Evolutionary conservation across 2,888 invertebrate species (phyloP), one percentile per base, ranked within the genome.

Genomic region (Lamproptera curius): DNA sequence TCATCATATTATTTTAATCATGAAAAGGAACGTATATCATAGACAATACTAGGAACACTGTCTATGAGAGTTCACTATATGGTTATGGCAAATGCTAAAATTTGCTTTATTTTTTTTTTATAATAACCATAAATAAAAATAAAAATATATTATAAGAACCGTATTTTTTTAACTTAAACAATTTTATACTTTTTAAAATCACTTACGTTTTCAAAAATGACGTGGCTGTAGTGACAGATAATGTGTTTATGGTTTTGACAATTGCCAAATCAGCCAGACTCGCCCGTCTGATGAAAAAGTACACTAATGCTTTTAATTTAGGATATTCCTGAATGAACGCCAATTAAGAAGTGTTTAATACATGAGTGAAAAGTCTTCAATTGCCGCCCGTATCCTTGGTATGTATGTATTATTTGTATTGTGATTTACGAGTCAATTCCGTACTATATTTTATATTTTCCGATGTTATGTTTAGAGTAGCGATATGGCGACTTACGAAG

Each of bases 401-500:
- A 67, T 33, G 80, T 76, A 50, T 48, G n/a, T 13, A 6, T 26
- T 6, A 2, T 13, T 42, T 46, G 37, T 41, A 39, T 51, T 43
- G 43, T 38, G n/a, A n/a, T n/a, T n/a, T n/a, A n/a, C n/a, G n/a
- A 20, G 4, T 20, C 4, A 48, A 16, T 48, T 52, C 44, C 56
- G 38, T 31, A 28, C 28, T 51, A 52, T 55, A 50, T 48, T 28
- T 28, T 42, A 53, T 42, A 39, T 40, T 50, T 54, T 44, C 52
- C 47, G 51, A 53, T 56, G 50, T 56, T 53, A 44, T 50, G 11
- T 45, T 37, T 50, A 59, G 54, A 54, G 65, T 63, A 59, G 67
- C 72, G 84, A 70, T 53, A 95, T 95, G 95, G 92, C 95, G 62
- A 95, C 96, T 40, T 97, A 96, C 77, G 96, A 96, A 76, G 97